phyloP scores from a whole-genome alignment of 2,888 invertebrate species.

The Nowickia ferox region DNA sequence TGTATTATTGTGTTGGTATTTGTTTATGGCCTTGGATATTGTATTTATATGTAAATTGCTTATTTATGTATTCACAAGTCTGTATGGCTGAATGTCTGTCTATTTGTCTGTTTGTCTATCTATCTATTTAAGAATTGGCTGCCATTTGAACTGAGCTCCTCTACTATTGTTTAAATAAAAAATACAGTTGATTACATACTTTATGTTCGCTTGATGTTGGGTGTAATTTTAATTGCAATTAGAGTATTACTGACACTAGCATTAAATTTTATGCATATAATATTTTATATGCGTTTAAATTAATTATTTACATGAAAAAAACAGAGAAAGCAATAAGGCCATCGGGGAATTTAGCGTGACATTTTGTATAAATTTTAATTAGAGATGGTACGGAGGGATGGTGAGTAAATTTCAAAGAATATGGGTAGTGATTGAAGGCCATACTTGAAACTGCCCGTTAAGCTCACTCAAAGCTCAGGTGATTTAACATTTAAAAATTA shows the following conservation, averaged over 20 bases:
- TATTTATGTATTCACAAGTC: neutral
- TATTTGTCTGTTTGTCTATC: neutral
- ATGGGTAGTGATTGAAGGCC: no score
- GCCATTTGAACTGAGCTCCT: neutral
- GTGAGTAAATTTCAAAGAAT: no score
- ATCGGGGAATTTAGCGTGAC: no score
- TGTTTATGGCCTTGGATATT: neutral
- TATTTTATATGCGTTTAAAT: neutral
- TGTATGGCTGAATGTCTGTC: no score
- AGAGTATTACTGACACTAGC: neutral
- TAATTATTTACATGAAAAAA: neutral
- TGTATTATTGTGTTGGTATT: constrained; percentile 2
- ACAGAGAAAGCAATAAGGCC: no score
- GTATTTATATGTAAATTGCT: neutral
- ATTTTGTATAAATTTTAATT: no score
- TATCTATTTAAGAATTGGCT: neutral
- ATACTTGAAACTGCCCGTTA: no score
- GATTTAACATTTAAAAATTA: no score
- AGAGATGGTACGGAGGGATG: no score
- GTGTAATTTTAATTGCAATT: neutral
- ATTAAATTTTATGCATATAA: neutral
- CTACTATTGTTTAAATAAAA: neutral
- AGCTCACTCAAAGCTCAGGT: no score
- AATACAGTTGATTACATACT: neutral
- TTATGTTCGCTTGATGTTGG: neutral